phyloP scores from a whole-genome alignment of 2,888 invertebrate species.

The Pteria penguin region DNA sequence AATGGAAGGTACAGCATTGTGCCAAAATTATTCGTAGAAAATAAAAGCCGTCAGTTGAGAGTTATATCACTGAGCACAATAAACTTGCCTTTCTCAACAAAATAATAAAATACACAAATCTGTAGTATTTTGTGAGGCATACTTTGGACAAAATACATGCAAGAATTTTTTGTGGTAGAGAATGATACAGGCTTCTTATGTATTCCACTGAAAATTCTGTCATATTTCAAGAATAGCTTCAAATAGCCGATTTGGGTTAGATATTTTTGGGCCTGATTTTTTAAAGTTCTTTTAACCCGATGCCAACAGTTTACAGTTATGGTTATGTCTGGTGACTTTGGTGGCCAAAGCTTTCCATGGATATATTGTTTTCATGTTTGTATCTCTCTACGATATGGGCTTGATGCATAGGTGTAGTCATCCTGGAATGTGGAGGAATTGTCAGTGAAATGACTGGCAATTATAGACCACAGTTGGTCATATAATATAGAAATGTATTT shows the following conservation, averaged over 20 bases:
- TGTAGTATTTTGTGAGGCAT: slow-evolving; percentile 19
- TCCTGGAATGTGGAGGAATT: slow-evolving; percentile 17
- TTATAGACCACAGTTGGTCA: slow-evolving; percentile 18
- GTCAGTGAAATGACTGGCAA: slow-evolving; percentile 25
- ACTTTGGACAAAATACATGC: slow-evolving; percentile 10
- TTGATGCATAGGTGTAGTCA: slow-evolving; percentile 4
- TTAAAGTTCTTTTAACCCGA: slow-evolving; percentile 22
- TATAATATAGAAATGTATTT: slow-evolving; percentile 24
- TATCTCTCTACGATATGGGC: slow-evolving; percentile 1
- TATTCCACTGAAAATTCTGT: slow-evolving; percentile 16
- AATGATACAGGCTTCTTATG: slow-evolving; percentile 16
- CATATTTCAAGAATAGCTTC: slow-evolving; percentile 11
- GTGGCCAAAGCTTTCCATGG: not conserved
- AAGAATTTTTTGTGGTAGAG: slow-evolving; percentile 6
- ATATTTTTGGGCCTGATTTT: slow-evolving; percentile 1
- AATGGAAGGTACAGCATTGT: not conserved
- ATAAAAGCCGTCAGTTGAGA: slow-evolving; percentile 1
- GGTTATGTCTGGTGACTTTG: slow-evolving; percentile 21
- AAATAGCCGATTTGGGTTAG: slow-evolving; percentile 9
- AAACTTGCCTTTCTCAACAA: not conserved
- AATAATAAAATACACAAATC: slow-evolving; percentile 1
- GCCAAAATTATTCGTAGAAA: slow-evolving; percentile 17
- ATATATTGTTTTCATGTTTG: not conserved
- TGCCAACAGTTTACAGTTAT: slow-evolving; percentile 25
- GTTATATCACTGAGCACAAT: not conserved